phyloP scores from a whole-genome alignment of 2,888 invertebrate genomes.

The Eupelmus urozonus region DNA sequence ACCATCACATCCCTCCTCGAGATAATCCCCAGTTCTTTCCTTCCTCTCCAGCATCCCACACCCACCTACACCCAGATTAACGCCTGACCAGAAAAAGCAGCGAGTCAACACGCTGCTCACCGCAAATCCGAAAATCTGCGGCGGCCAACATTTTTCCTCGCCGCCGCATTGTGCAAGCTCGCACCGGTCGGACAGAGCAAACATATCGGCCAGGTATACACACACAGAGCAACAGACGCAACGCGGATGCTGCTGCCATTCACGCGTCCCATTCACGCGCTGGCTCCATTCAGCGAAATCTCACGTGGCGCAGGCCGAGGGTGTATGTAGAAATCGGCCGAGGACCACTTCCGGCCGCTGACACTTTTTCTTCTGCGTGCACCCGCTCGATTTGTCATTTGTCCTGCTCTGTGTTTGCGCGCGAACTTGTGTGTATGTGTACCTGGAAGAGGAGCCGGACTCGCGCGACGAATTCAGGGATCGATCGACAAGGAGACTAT shows the following conservation, averaged over 20 bases:
- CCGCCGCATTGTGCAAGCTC: background rate
- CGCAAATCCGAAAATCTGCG: constrained; percentile 51
- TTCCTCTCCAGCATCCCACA: too few species aligned
- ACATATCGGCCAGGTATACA: too few species aligned
- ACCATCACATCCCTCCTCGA: background rate
- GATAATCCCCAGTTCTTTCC: background rate
- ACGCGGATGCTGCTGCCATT: constrained; percentile 12
- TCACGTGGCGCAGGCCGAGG: background rate
- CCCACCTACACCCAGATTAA: too few species aligned
- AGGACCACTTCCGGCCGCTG: background rate
- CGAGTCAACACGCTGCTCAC: constrained; percentile 42
- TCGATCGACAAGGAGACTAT: too few species aligned
- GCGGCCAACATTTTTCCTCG: background rate
- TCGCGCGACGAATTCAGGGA: too few species aligned
- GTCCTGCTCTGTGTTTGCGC: too few species aligned
- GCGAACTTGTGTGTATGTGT: too few species aligned
- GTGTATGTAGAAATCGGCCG: background rate
- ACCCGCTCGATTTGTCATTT: background rate
- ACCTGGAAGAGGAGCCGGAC: too few species aligned
- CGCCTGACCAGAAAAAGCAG: too few species aligned
- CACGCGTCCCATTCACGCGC: background rate
- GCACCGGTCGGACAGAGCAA: too few species aligned
- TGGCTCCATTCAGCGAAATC: constrained; percentile 22
- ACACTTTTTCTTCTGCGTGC: background rate
- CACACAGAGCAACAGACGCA: too few species aligned